phyloP scores from a whole-genome alignment of 1,140 invertebrate genomes.

The Chrysomallon squamiferum region DNA sequence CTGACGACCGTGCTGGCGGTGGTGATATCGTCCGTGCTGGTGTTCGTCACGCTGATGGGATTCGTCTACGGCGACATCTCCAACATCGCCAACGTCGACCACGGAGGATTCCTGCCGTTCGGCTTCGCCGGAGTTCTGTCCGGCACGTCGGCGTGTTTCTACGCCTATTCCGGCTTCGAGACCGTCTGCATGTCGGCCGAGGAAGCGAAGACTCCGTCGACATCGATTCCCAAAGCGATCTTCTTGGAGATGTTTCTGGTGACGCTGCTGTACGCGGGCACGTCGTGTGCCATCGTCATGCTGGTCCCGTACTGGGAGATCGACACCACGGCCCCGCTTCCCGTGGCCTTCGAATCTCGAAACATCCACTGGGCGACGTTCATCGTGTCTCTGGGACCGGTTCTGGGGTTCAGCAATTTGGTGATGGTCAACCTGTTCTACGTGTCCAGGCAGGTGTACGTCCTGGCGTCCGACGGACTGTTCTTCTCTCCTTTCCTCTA shows the following conservation, averaged over 20 bases:
- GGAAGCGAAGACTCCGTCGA: conserved; percentile 72
- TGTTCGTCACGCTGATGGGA: conserved; percentile 69
- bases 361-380: conserved; percentile 81
- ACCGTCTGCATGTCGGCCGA: conserved; percentile 89
- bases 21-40: conserved; percentile 28
- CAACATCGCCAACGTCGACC: conserved; percentile 32
- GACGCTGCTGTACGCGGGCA: conserved; percentile 43
- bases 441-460: conserved; percentile 83
- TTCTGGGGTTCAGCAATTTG: conserved; percentile 87
- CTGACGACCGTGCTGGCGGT: conserved; percentile 37
- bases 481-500: conserved; percentile 78
- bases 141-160: conserved; percentile 49
- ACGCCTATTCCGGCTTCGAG: conserved; percentile 58
- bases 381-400: conserved; percentile 83
- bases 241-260: conserved; percentile 43
- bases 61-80: conserved; percentile 51
- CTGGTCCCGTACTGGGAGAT: conserved; percentile 53
- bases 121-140: conserved; percentile 42
- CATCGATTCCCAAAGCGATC: conserved; percentile 48
- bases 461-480: conserved; percentile 88
- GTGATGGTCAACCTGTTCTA: conserved; percentile 85
- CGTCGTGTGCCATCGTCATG: conserved; percentile 39
- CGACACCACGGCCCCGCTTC: conserved; percentile 80
- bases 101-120: conserved; percentile 49
- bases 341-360: conserved; percentile 78